Evolutionary conservation across 2,888 invertebrate species (phyloP).

Genomic region (Drosophila bunnanda): DNA sequence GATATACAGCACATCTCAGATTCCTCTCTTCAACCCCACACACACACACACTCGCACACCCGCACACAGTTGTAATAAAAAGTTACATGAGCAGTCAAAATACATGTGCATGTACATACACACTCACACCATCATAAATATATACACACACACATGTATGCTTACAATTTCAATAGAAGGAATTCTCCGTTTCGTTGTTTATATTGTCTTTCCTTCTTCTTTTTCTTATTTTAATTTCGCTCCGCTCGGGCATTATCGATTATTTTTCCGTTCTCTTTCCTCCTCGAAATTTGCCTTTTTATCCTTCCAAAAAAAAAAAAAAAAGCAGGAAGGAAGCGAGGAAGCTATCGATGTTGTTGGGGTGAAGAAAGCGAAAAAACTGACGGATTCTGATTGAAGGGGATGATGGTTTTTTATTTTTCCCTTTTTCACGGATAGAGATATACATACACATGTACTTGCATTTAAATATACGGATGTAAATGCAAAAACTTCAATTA

Average conservation of each 20-base stretch:
- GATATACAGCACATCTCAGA: slow-evolving; percentile 13
- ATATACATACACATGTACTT: not conserved
- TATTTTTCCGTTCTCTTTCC: slow-evolving; percentile 56
- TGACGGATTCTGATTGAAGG: slow-evolving; percentile 20
- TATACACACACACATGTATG: slow-evolving; percentile 3
- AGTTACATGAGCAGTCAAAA: slow-evolving; percentile 26
- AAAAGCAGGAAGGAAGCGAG: slow-evolving; percentile 4
- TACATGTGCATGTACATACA: slow-evolving; percentile 7
- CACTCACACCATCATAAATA: not conserved
- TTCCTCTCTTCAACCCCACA: slow-evolving; percentile 19
- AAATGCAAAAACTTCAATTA: not conserved
- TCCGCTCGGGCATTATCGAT: slow-evolving; percentile 64
- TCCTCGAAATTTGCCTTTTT: slow-evolving; percentile 47
- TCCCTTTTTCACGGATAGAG: not conserved
- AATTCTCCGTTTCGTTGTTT: slow-evolving; percentile 51
- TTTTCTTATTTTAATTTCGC: slow-evolving; percentile 72
- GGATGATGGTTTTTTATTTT: slow-evolving; percentile 3
- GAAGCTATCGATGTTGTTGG: slow-evolving; percentile 14
- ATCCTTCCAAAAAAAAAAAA: slow-evolving; percentile 44
- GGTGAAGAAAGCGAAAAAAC: slow-evolving; percentile 17
- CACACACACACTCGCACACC: too few relatives aligned
- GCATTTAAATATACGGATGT: not conserved
- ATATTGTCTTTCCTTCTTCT: slow-evolving; percentile 54
- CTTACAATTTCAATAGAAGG: slow-evolving; percentile 28
- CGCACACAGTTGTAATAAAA: slow-evolving; percentile 1